Base-by-base conservation (phyloP, 2,113 vertebrate genomes). In the Naja naja region DNA sequence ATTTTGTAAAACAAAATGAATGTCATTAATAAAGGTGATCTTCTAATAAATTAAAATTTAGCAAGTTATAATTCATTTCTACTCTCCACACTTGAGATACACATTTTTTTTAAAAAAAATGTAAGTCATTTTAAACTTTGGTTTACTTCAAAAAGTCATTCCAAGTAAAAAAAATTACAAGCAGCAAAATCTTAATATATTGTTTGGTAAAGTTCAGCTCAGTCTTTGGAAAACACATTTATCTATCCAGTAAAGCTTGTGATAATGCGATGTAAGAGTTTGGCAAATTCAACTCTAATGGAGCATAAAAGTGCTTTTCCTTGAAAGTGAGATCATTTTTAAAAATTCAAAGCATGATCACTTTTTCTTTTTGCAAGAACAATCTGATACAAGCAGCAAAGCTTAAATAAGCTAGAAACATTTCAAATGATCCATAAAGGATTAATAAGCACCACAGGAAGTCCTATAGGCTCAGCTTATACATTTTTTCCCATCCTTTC, bases 391-490 rank as follows among this genome's bases (percentile, higher is more conserved):
- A 98, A 97, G 97, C 98, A 98, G 97, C 97, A 98, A 98, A 98
- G 97, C 98, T 98, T 98, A 98, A 98, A 98, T 98, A 98, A 98
- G 98, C 97, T 98, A 97, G 98, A 98, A 98, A 98, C 97, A 98
- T 98, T 98, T 98, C 97, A 98, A 98, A 98, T 98, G 98, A 98
- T 98, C 98, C 98, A 98, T 98, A 98, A 98, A 98, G 97, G 97
- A 98, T 98, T 98, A 98, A 98, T 98, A 98, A 98, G 97, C 98
- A 97, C 98, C 95, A 95, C 98, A 97, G 98, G 98, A 98, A 98
- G 98, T 98, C 97, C 98, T 97, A 98, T 98, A 98, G 98, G 98
- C 97, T 97, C 97, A 97, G 97, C 64, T 64, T 98, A 98, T 98
- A 98, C 97, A 96, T 98, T 97, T 98, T 98, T 96, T 39, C 87